A percentile compares a stretch with the other conserved stretches of the same genome.
Evolutionary conservation across 2,113 vertebrate species (phyloP).

Genomic region (Ptilonorhynchus violaceus): DNA sequence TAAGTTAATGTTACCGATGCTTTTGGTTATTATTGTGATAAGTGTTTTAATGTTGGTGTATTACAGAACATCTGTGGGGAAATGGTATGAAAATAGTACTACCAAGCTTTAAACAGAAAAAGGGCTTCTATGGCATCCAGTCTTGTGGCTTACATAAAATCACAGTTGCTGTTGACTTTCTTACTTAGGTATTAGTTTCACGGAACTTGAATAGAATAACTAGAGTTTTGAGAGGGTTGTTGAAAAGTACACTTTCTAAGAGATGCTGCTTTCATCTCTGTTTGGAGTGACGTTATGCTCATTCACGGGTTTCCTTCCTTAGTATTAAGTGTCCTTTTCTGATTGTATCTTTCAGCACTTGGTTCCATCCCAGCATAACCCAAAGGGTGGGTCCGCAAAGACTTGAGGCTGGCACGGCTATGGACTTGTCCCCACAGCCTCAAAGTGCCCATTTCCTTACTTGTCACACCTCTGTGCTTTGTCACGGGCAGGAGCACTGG

Average conservation of each 20-base stretch:
- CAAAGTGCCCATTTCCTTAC: neutral
- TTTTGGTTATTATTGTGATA: neutral
- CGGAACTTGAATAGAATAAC: neutral
- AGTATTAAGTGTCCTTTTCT: neutral
- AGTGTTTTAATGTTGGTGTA: neutral
- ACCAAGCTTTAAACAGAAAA: neutral
- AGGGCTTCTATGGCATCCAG: neutral
- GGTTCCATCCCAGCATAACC: neutral
- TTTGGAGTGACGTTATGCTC: neutral
- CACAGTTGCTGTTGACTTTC: neutral
- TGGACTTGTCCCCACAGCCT: neutral
- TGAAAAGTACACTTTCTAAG: neutral
- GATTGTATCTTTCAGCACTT: neutral
- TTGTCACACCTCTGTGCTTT: neutral
- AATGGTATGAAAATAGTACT: neutral
- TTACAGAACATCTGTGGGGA: neutral
- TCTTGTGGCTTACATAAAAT: neutral
- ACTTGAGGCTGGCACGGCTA: neutral
- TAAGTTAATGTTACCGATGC: neutral
- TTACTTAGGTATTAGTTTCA: neutral
- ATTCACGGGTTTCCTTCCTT: neutral
- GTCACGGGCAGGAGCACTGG: neutral
- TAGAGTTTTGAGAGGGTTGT: neutral
- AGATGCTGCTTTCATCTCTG: neutral
- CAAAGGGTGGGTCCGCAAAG: neutral